A percentile compares a stretch with the other conserved stretches of the same genome.
These are phyloP conservation scores for Caenorhabditis sp. DNA, from an alignment of 2,888 invertebrate species.

Conservation along the genomic window DNA sequence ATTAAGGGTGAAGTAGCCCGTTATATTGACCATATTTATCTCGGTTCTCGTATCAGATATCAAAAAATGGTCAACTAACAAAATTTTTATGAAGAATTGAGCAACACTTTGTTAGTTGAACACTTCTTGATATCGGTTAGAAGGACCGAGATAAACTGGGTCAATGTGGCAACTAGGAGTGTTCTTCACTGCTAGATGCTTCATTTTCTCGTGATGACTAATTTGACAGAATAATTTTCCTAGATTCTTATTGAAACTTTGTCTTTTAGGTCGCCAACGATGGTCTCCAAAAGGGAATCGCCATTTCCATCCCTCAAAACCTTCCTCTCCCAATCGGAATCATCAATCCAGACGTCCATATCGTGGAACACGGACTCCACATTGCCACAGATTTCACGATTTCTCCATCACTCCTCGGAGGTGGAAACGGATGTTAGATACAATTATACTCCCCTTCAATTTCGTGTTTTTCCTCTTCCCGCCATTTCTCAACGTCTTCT, in stretches of 20 bases:
- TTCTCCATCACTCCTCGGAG: constrained; percentile 74
- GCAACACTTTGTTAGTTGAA: too few relatives aligned
- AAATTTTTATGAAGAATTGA: too few relatives aligned
- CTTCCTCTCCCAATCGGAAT: constrained; percentile 78
- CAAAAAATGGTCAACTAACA: too few relatives aligned
- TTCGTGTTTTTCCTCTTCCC: not conserved
- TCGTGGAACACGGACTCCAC: constrained; percentile 81
- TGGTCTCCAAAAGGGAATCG: constrained; percentile 79
- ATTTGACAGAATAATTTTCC: too few relatives aligned
- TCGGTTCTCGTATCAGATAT: too few relatives aligned
- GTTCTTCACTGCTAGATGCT: too few relatives aligned
- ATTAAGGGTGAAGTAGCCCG: too few relatives aligned
- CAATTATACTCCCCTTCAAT: not conserved
- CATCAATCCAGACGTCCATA: constrained; percentile 77
- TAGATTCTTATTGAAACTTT: not conserved
- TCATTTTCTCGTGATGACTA: too few relatives aligned
- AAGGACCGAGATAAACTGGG: too few relatives aligned
- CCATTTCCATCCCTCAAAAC: constrained; percentile 75
- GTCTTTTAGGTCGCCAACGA: constrained; percentile 78
- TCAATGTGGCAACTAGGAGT: too few relatives aligned
- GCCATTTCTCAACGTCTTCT: not conserved
- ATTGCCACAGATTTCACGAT: constrained; percentile 80
- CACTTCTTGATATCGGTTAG: too few relatives aligned
- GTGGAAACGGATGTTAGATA: constrained; percentile 56
- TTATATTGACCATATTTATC: too few relatives aligned